Percentiles rank a stretch among this genome's conserved stretches.
phyloP scores from a whole-genome alignment of 1,140 invertebrate species.

The Tigriopus japonicus region DNA sequence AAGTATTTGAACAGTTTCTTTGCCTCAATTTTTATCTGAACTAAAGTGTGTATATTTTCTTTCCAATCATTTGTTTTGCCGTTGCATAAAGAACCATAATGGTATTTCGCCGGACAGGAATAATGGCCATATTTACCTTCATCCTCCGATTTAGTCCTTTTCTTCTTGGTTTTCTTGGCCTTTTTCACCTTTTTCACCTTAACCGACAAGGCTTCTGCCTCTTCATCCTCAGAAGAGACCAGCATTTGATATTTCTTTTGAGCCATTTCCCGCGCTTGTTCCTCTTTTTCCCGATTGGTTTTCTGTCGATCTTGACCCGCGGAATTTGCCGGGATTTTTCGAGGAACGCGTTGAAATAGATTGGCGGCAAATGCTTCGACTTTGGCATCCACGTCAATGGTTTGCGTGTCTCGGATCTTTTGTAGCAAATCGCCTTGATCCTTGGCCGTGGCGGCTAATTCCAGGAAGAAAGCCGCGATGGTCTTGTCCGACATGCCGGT shows the following conservation, averaged over 20 bases:
- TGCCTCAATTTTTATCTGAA: no score
- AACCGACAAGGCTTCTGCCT: not conserved
- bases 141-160: no score
- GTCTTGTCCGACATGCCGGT: conserved; percentile 34
- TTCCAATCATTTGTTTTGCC: no score
- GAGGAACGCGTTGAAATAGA: conserved; percentile 15
- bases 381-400: conserved; percentile 27
- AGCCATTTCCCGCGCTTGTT: conserved; percentile 1
- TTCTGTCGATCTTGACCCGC: not conserved
- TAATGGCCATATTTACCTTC: no score
- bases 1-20: no score
- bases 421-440: conserved; percentile 26
- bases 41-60: no score
- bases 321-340: not conserved
- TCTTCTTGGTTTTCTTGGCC: conserved; percentile 20
- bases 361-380: conserved; percentile 17
- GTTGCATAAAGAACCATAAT: no score
- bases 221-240: conserved; percentile 3
- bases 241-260: conserved; percentile 1
- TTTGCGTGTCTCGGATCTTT: conserved; percentile 28
- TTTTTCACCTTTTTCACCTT: conserved; percentile 18
- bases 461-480: conserved; percentile 32
- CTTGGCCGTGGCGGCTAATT: conserved; percentile 28
- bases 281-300: conserved; percentile 6
- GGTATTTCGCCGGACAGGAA: no score